Evolutionary conservation across 2,888 invertebrate genomes (phyloP), one percentile per base, ranked within the genome.

Genomic region (Ennomos quercinarius): DNA sequence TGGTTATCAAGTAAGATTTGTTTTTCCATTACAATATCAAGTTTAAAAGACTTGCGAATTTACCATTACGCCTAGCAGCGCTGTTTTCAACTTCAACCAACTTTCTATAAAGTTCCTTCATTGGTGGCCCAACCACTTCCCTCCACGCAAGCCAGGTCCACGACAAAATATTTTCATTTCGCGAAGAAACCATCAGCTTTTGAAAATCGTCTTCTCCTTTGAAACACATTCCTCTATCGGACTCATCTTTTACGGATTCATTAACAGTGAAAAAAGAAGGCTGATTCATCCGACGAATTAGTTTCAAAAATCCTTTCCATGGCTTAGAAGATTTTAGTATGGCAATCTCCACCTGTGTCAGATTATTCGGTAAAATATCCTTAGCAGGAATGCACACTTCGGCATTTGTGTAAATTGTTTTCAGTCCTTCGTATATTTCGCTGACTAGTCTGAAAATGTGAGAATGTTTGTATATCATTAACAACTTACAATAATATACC

Each of bases 71-170:
- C 66, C 77, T 82, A 2, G 96, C 95, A 2, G 95, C 96, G 34
- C 72, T 67, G 81, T 96, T 96, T 78, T 95, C 93, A 12, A 95
- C 74, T 17, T 78, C 66, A 2, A 95, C 93, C 57, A 95, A 84
- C 49, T 83, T 76, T 4, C 80, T 80, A 77, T 94, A 96, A 2
- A 93, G 81, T 11, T 86, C 72, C 58, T 88, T 94, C 80, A 95
- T 93, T 3, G 85, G 79, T 0, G 88, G 88, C 0, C 95, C 95
- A 8, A 95, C 93, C 10, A 87, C 93, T 64, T 95, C 89, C 63
- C 96, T 89, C 96, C 96, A 97, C 6, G 87, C 85, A 11, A 89
- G 76, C 96, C 96, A 97, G 0, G 94, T 85, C 93, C 94, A 94
- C 63, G 85, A 83, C 52, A 95, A 82, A 46, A 94, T 89, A 4